These are phyloP conservation scores for Microplitis demolitor DNA, from an alignment of 1,140 invertebrate genomes.

Conservation along the genomic window DNA sequence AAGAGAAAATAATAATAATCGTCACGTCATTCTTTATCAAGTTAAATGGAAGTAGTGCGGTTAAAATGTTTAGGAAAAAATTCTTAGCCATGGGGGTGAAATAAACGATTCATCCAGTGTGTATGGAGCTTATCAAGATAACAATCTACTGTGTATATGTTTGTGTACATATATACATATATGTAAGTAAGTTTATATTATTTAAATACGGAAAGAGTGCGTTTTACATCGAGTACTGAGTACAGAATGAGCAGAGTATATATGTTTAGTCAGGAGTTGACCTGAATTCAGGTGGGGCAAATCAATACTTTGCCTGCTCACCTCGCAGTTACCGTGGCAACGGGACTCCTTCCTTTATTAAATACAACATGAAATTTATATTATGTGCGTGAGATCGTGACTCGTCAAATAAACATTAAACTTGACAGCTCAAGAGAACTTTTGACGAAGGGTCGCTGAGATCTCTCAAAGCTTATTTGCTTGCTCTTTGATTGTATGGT, in stretches of 20 bases:
- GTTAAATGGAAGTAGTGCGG: no score
- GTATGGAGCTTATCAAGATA: no score
- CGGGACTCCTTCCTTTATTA: conserved; percentile 60
- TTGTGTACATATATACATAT: not conserved
- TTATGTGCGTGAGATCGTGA: conserved; percentile 5
- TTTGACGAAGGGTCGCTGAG: not conserved
- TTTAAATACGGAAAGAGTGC: conserved; percentile 1
- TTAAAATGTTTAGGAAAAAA: no score
- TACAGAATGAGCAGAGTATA: conserved; percentile 41
- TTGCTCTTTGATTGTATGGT: not conserved
- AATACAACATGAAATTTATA: conserved; percentile 48
- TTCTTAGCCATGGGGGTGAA: no score
- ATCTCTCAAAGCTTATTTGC: not conserved
- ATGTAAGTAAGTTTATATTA: not conserved
- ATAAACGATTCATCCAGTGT: no score
- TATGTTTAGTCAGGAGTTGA: conserved; percentile 59
- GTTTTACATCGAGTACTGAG: conserved; percentile 23
- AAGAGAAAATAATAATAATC: no score
- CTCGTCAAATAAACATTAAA: conserved; percentile 7
- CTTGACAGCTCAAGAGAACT: conserved; percentile 4
- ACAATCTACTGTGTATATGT: no score
- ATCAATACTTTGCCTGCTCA: conserved; percentile 61
- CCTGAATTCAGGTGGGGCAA: conserved; percentile 63
- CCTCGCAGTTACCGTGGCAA: conserved; percentile 58
- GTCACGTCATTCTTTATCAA: no score